A percentile compares a stretch with the other conserved stretches of the same genome.
phyloP scores from a whole-genome alignment of 2,888 invertebrate species.

The Drosophila nr. fundita region DNA sequence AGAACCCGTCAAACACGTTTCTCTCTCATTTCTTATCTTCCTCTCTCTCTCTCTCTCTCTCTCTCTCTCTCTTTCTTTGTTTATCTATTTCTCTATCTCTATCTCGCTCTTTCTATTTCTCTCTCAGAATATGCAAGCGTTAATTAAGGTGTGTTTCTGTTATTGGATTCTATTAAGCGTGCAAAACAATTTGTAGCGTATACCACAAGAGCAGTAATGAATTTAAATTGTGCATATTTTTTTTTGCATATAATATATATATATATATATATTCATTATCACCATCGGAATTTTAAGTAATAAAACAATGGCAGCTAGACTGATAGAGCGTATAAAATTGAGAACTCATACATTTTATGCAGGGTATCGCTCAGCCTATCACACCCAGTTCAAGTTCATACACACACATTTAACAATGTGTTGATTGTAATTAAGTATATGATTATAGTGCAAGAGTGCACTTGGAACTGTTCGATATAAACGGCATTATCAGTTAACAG shows the following conservation, averaged over 20 bases:
- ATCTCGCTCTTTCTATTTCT: background rate
- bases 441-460: background rate
- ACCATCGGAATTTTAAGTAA: background rate
- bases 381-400: background rate
- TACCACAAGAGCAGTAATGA: too few relatives aligned
- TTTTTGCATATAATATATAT: background rate
- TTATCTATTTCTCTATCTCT: background rate
- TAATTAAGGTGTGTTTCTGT: slow-evolving; percentile 9
- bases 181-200: background rate
- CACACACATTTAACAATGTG: background rate
- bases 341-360: background rate
- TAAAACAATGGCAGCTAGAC: background rate
- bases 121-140: background rate
- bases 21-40: background rate
- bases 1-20: background rate
- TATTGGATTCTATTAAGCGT: background rate
- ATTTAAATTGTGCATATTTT: background rate
- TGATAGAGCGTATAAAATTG: background rate
- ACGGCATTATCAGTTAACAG: background rate
- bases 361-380: slow-evolving; percentile 1
- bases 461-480: slow-evolving; percentile 10
- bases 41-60: background rate
- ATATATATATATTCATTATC: background rate
- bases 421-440: slow-evolving; percentile 2
- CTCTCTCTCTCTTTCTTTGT: background rate